Conservation (phyloP, 2,888 invertebrate species). For the Temnothorax ravouxi region DNA sequence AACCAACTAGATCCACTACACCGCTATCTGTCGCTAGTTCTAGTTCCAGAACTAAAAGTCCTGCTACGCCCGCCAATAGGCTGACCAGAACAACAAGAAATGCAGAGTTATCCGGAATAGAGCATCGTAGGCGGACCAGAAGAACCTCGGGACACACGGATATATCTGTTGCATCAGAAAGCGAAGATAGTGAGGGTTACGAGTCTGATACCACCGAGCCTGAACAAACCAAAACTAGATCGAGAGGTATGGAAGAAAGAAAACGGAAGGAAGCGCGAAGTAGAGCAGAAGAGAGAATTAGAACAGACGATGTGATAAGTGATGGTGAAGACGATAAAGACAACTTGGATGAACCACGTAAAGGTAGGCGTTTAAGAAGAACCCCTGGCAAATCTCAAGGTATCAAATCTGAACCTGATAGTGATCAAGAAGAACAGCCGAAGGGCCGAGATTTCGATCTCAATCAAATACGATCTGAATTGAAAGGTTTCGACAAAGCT, state of each 20-base stretch:
- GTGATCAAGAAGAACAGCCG: conserved; percentile 87
- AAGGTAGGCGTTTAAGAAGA: conserved; percentile 85
- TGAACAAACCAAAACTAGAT: conserved; percentile 76
- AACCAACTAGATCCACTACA: conserved; percentile 89
- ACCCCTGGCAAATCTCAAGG: conserved; percentile 85
- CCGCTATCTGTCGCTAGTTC: conserved; percentile 90
- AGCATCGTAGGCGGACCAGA: conserved; percentile 85
- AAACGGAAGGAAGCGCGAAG: conserved; percentile 83
- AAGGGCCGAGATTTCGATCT: conserved; percentile 93
- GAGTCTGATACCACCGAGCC: conserved; percentile 86
- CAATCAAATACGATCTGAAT: conserved; percentile 94
- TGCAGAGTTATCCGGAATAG: conserved; percentile 78
- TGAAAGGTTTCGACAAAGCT: conserved; percentile 92
- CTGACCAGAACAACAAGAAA: conserved; percentile 83
- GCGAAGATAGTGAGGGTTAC: conserved; percentile 88
- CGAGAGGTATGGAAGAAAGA: conserved; percentile 77
- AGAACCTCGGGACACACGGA: conserved; percentile 89
- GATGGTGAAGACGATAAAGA: conserved; percentile 83
- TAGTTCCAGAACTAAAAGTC: conserved; percentile 90
- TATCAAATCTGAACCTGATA: conserved; percentile 86
- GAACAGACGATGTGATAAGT: conserved; percentile 82
- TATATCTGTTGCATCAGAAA: conserved; percentile 88
- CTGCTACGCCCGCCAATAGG: conserved; percentile 88
- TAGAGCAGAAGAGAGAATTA: conserved; percentile 86
- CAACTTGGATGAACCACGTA: conserved; percentile 81